These are phyloP conservation scores for Sebastes glaucus DNA, from an alignment of 2,797 vertebrate species.

Conservation along the genomic window DNA sequence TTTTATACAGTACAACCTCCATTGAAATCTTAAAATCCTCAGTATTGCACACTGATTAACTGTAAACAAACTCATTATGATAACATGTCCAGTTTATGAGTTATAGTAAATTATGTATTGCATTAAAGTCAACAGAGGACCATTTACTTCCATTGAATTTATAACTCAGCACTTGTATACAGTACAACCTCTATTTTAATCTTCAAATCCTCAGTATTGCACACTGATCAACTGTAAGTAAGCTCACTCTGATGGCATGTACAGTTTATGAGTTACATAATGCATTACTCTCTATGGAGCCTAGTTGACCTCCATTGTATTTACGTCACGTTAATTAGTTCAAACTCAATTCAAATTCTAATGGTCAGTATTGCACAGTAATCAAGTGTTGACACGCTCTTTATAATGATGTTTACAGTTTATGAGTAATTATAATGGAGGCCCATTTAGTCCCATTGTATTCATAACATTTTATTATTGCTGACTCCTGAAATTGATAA, in stretches of 20 bases:
- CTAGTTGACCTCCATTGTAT: background rate
- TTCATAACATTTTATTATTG: slow-evolving; percentile 19
- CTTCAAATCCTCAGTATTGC: background rate
- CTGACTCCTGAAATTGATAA: slow-evolving; percentile 52
- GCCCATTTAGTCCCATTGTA: background rate
- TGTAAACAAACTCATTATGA: background rate
- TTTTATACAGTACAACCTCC: background rate
- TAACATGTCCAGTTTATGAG: background rate
- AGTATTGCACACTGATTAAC: background rate
- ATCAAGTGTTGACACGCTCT: background rate
- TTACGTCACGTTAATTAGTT: background rate
- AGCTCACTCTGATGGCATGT: background rate
- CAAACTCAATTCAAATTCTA: background rate
- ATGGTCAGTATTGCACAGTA: background rate
- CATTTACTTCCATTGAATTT: background rate
- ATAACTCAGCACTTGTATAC: background rate
- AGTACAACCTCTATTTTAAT: background rate
- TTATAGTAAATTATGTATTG: background rate
- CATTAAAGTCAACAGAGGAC: no score
- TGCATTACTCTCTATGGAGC: background rate
- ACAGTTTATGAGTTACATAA: background rate
- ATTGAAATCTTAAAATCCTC: background rate
- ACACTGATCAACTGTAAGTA: background rate
- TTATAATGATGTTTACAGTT: background rate
- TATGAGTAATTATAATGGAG: background rate